A percentile compares a stretch with the other conserved stretches of the same genome.
These are phyloP conservation scores for Schrankia costaestrigalis DNA, from an alignment of 2,888 invertebrate species.

Conservation along the genomic window DNA sequence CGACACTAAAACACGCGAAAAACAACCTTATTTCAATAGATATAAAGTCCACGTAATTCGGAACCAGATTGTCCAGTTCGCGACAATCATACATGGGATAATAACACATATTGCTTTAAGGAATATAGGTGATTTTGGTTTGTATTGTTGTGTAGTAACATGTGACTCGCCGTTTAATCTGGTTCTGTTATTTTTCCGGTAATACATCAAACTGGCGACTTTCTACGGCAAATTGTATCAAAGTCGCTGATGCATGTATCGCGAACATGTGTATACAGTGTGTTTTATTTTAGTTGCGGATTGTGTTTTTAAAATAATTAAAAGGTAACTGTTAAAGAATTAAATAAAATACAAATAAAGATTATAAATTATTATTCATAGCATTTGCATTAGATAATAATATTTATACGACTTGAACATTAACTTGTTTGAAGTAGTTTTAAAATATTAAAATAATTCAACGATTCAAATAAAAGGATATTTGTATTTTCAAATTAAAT, in stretches of 20 bases:
- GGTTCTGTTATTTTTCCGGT: conserved; percentile 67
- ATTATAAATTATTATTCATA: no score
- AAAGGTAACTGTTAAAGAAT: no score
- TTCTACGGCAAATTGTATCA: conserved; percentile 69
- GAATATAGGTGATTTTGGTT: conserved; percentile 19
- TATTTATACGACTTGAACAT: no score
- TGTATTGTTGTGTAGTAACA: conserved; percentile 22
- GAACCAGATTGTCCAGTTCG: background rate
- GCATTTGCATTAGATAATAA: no score
- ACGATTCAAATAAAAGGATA: no score
- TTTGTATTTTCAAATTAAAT: no score
- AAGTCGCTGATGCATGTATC: conserved; percentile 59
- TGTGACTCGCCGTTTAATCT: conserved; percentile 56
- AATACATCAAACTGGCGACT: conserved; percentile 67
- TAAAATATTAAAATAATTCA: no score
- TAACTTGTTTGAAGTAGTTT: no score
- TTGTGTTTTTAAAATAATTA: no score
- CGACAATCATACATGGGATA: conserved; percentile 10
- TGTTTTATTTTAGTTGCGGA: conserved; percentile 67
- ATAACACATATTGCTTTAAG: conserved; percentile 14
- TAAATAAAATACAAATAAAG: no score
- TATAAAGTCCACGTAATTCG: conserved; percentile 14
- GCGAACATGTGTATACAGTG: conserved; percentile 2
- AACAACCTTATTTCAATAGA: conserved; percentile 8
- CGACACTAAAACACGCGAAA: conserved; percentile 9